phyloP scores from a whole-genome alignment of 2,888 invertebrate species.

The Papilio elwesi region DNA sequence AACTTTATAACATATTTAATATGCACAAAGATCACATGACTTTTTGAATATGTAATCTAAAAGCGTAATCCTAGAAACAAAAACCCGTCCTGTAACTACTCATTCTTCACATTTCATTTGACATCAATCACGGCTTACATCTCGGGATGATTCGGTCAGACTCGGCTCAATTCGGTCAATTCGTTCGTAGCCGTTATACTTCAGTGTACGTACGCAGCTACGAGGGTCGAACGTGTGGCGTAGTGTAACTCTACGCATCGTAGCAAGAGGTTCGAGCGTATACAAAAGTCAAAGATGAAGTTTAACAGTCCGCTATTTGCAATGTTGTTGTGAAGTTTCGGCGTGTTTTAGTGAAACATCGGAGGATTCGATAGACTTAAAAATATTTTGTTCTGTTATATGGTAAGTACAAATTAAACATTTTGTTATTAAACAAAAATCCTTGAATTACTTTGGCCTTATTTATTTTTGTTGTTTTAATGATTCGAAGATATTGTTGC shows the following conservation, averaged over 20 bases:
- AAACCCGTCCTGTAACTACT: constrained; percentile 75
- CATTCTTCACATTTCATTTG: constrained; percentile 83
- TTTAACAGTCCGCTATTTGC: constrained; percentile 32
- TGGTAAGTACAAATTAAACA: constrained; percentile 33
- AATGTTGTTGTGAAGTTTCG: constrained; percentile 30
- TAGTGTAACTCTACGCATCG: constrained; percentile 50
- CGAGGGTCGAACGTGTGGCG: constrained; percentile 68
- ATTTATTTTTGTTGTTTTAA: too few species aligned
- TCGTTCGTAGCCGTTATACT: constrained; percentile 64
- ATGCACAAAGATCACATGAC: constrained; percentile 39
- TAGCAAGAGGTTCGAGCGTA: constrained; percentile 63
- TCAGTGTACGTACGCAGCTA: constrained; percentile 73
- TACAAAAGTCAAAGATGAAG: constrained; percentile 50
- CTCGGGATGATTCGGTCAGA: constrained; percentile 65
- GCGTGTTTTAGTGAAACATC: constrained; percentile 20
- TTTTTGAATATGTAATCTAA: constrained; percentile 51
- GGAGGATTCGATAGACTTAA: constrained; percentile 17
- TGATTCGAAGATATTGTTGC: too few species aligned
- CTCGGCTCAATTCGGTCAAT: constrained; percentile 67
- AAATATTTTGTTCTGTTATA: constrained; percentile 21
- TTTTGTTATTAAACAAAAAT: neutral
- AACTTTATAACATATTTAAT: neutral
- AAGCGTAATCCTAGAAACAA: constrained; percentile 78
- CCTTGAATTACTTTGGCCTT: too few species aligned
- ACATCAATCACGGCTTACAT: constrained; percentile 82